Conservation (phyloP, 2,113 vertebrate genomes). For the Tylochromis polylepis region DNA sequence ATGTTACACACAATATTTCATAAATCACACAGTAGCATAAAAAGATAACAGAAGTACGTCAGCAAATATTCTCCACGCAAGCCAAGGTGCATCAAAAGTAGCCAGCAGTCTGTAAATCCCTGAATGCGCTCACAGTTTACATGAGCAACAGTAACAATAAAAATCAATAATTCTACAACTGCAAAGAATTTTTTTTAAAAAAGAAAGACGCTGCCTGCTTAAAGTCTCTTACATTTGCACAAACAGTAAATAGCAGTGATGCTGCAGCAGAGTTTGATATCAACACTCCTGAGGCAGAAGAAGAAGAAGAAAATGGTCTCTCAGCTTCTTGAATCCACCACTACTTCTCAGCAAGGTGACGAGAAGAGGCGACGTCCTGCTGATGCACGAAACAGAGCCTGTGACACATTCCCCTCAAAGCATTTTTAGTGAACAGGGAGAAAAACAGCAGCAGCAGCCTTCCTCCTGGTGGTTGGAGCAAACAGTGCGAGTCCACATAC, state of each 20-base stretch:
- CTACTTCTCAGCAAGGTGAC: not conserved
- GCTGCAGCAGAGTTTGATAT: constrained; percentile 9
- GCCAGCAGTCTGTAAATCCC: constrained; percentile 37
- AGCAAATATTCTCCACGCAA: constrained; percentile 3
- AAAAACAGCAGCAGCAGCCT: not conserved
- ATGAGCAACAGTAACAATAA: constrained; percentile 17
- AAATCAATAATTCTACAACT: not conserved
- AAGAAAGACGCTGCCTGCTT: not conserved
- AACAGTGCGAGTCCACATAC: not conserved
- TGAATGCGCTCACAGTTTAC: constrained; percentile 38
- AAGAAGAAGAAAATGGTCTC: constrained; percentile 15
- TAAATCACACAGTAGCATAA: constrained; percentile 12
- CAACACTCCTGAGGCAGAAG: constrained; percentile 34
- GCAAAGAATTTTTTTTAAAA: not conserved
- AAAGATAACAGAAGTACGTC: constrained; percentile 25
- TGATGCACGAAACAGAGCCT: not conserved
- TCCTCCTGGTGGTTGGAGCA: not conserved
- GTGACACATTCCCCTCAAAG: not conserved
- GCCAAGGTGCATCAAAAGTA: constrained; percentile 23
- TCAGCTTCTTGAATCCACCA: not conserved
- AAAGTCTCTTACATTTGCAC: not conserved
- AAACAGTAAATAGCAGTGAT: constrained; percentile 23
- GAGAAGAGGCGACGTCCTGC: not conserved
- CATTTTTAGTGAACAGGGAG: not conserved
- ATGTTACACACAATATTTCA: constrained; percentile 1